Base-by-base conservation (phyloP, 2,797 vertebrate species). In the Perodicticus potto region DNA sequence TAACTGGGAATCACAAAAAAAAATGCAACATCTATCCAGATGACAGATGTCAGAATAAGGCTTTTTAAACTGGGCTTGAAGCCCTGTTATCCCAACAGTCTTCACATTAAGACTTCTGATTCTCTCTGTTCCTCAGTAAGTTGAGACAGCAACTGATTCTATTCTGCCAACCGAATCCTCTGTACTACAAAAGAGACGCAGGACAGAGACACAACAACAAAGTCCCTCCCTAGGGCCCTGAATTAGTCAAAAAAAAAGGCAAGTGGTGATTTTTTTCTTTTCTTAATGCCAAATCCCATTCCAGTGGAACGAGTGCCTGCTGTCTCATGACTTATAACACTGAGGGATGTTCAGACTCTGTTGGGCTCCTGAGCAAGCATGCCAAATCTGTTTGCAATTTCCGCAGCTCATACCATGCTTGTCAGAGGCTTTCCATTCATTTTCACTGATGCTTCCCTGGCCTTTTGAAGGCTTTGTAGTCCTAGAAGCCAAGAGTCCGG, bases 331-430 rank as follows among this genome's bases (percentile, higher is more conserved):
- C 95, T 96, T 89, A 5, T 29, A 89, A 89, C 83, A 84, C 61
- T 53, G 22, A 96, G 88, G 9, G 2, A 72, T 6, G 53, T 49
- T 92, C 57, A 34, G 63, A 81, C 61, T 94, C 91, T 63, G 65
- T 3, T 5, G 86, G 84, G 91, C 84, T 95, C 89, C 89, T 2
- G 49, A 78, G 90, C 13, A 29, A 78, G 81, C 45, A 2, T 27
- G 95, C 73, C 94, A 76, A 65, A 86, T 90, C 93, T 96, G 97
- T 96, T 94, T 94, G 97, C 86, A 96, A 97, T 96, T 97, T 93
- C 27, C 20, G 25, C 73, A 95, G 95, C 61, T 94, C 95, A 22
- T 5, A 81, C 90, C 80, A 67, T 6, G 95, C 94, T 77, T 92
- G 76, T 96, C 92, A 65, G 55, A 96, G 92, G 72, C 53, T 86